phyloP scores from a whole-genome alignment of 1,140 invertebrate species.

The Drosophila insularis region DNA sequence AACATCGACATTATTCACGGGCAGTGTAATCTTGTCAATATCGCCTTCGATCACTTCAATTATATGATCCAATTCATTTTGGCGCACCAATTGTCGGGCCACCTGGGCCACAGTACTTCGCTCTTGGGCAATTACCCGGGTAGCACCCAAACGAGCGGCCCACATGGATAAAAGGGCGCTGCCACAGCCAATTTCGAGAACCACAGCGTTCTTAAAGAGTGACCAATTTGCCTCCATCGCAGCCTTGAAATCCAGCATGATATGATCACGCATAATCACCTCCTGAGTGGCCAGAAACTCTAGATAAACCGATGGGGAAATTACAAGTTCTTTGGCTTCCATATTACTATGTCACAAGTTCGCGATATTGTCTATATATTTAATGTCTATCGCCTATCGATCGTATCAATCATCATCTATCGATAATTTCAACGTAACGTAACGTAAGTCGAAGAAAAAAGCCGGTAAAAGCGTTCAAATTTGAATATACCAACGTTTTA shows the following conservation, averaged over 20 bases:
- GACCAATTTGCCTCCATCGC: slow-evolving; percentile 30
- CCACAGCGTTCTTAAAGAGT: slow-evolving; percentile 26
- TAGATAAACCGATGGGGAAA: not conserved
- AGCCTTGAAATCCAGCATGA: slow-evolving; percentile 29
- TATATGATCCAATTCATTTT: slow-evolving; percentile 26
- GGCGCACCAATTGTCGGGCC: slow-evolving; percentile 28
- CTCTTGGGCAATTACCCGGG: slow-evolving; percentile 32
- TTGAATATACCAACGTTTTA: too few species aligned
- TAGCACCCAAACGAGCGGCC: slow-evolving; percentile 32
- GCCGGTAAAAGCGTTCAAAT: too few species aligned
- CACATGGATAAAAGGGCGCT: slow-evolving; percentile 31
- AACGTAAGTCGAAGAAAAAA: too few species aligned
- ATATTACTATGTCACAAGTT: too few species aligned
- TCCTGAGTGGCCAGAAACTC: slow-evolving; percentile 33
- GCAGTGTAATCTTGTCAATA: slow-evolving; percentile 28
- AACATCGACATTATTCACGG: slow-evolving; percentile 22
- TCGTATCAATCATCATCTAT: too few species aligned
- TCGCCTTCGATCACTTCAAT: slow-evolving; percentile 34
- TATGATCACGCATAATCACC: slow-evolving; percentile 13
- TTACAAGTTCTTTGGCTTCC: not conserved
- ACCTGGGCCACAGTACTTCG: slow-evolving; percentile 20
- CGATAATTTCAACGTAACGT: too few species aligned
- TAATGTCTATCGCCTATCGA: too few species aligned
- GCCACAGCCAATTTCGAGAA: slow-evolving; percentile 44
- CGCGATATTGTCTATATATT: too few species aligned